phyloP scores from a whole-genome alignment of 2,113 vertebrate species.

The Galeopterus variegatus region DNA sequence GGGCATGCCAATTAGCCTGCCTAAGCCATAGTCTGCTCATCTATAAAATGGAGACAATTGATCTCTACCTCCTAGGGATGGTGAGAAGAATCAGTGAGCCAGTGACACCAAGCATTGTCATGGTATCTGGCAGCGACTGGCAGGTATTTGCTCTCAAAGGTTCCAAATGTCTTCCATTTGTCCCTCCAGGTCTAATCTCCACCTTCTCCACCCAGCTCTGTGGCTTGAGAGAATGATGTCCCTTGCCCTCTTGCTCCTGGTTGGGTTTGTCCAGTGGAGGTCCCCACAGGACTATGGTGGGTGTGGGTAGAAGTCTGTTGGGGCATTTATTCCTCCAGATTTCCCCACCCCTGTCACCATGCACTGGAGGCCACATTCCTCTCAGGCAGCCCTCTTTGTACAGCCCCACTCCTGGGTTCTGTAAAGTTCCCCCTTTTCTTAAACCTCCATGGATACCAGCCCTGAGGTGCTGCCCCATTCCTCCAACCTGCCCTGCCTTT shows the following conservation, averaged over 20 bases:
- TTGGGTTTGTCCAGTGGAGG: neutral
- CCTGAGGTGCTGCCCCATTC: neutral
- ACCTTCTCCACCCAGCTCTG: neutral
- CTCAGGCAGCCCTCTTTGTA: neutral
- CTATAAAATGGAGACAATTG: neutral
- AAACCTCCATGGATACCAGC: neutral
- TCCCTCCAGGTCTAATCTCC: neutral
- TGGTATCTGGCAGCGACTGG: too few relatives aligned
- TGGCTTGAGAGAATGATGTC: neutral
- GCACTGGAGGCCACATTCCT: too few relatives aligned
- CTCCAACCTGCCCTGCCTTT: neutral
- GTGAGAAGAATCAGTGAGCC: neutral
- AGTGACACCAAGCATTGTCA: accelerated
- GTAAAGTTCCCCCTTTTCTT: neutral
- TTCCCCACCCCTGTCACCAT: accelerated
- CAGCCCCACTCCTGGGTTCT: neutral
- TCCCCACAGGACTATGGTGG: neutral
- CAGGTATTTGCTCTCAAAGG: accelerated
- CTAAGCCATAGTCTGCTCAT: neutral
- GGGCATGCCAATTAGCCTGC: accelerated
- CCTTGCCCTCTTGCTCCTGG: neutral
- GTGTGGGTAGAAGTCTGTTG: accelerated
- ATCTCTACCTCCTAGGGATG: neutral
- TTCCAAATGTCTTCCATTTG: too few relatives aligned
- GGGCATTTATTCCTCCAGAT: neutral